Base-by-base conservation (phyloP, 2,113 vertebrate genomes). In the Triplophysa dalaica region DNA sequence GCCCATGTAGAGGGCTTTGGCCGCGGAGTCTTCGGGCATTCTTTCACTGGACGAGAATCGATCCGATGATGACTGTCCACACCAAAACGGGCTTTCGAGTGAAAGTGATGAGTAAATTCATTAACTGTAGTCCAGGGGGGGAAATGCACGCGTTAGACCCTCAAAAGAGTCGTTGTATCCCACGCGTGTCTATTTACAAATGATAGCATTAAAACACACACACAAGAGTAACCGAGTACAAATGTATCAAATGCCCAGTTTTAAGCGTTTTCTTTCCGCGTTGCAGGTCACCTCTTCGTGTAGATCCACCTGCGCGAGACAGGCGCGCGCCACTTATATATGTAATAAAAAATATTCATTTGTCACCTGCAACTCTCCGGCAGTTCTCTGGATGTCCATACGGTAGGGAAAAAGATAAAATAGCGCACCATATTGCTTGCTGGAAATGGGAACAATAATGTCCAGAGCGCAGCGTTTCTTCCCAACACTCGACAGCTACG, bases 1-100 rank as follows among this genome's bases (percentile, higher is more conserved):
- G 66, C 93, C 93, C 68, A 98, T 97, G 90, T 99, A 99, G 77
- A 96, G 92, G 62, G 86, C 93, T 89, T 95, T 90, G 75, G 94
- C 92, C 81, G 93, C 91, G 0, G 93, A 85, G 63, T 88, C 22
- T 29, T 87, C 92, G 19, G 93, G 81, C 97, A 98, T 99, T 62
- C 77, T 91, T 29, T 41, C 76, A 64, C 67, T 58, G 58, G 50
- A 65, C 50, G 24, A 17, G 43, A 75, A 77, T 75, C 68, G 52
- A 66, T 52, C 22, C 1, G 67, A 78, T n/a, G 74, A 60, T 70
- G 29, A 75, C 80, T 79, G 33, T 75, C 52, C 77, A 75, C 62
- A 45, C 16, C 75, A 48, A 43, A 38, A 62, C 16, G n/a, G 48
- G 2, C 4, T 52, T 78, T 70, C 50, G 58, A 62, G 45, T 52